Conservation (phyloP, 2,113 vertebrate genomes). For the Notarius lentiginosus region DNA sequence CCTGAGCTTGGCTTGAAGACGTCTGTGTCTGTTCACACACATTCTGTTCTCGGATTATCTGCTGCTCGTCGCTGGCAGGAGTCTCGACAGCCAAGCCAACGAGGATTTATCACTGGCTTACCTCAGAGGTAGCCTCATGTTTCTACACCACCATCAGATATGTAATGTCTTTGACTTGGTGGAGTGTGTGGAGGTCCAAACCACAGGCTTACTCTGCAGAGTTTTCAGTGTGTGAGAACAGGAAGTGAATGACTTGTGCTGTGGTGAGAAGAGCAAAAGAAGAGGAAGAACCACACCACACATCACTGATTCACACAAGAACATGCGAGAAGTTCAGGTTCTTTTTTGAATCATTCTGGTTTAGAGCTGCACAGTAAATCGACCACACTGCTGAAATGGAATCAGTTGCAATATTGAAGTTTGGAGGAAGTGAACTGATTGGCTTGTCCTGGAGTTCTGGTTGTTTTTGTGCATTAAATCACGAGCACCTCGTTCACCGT, state of each 20-base stretch:
- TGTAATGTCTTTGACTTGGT: not conserved
- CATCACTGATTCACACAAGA: not conserved
- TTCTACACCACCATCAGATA: not conserved
- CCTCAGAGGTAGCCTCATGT: not conserved
- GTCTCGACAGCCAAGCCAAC: not conserved
- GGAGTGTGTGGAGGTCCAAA: not conserved
- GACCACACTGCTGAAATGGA: not conserved
- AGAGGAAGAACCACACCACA: slow-evolving; percentile 19
- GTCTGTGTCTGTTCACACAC: slow-evolving; percentile 29
- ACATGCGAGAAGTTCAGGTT: not conserved
- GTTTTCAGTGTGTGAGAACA: not conserved
- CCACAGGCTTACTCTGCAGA: not conserved
- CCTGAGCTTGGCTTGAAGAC: slow-evolving; percentile 25
- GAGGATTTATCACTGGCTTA: not conserved
- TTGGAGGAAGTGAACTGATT: not conserved
- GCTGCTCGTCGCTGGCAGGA: not conserved
- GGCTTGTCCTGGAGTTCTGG: not conserved
- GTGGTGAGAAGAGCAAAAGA: not conserved
- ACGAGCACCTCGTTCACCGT: not conserved
- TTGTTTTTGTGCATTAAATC: not conserved
- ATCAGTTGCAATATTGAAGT: not conserved
- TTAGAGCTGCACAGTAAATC: no score
- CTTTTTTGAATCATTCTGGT: not conserved
- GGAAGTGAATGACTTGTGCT: slow-evolving; percentile 11
- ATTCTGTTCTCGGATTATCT: slow-evolving; percentile 23